A percentile compares a stretch with the other conserved stretches of the same genome.
These are phyloP conservation scores for Haliclona indistincta DNA, from an alignment of 37 sponge, comb jelly and placozoan species.

Conservation along the genomic window DNA sequence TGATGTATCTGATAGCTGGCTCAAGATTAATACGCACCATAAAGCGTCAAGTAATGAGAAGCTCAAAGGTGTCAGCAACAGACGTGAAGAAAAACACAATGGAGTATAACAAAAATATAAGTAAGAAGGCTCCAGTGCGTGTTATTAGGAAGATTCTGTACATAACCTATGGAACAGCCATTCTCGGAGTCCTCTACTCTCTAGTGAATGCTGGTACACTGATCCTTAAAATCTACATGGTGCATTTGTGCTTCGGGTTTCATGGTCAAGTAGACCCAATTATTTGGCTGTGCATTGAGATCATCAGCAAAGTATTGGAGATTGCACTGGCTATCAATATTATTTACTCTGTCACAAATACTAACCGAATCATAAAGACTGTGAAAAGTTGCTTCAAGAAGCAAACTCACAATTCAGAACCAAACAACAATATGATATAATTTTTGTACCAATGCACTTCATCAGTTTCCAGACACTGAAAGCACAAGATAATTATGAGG, in stretches of 20 bases:
- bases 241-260: conserved; percentile 4
- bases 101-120: too few species aligned
- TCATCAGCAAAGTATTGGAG: not conserved
- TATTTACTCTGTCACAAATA: conserved; percentile 35
- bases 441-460: too few species aligned
- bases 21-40: conserved; percentile 5
- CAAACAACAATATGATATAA: too few species aligned
- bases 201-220: conserved; percentile 5
- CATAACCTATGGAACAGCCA: conserved; percentile 38
- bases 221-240: not conserved
- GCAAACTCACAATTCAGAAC: too few species aligned
- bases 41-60: not conserved
- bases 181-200: conserved; percentile 34
- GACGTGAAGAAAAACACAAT: too few species aligned
- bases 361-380: not conserved
- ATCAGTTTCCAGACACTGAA: too few species aligned
- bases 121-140: not conserved
- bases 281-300: conserved; percentile 7
- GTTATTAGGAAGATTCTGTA: conserved; percentile 30
- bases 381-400: too few species aligned
- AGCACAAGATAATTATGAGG: too few species aligned
- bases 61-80: not conserved
- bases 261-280: not conserved
- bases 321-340: conserved; percentile 13
- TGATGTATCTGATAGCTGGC: conserved; percentile 33